phyloP scores from a whole-genome alignment of 2,113 vertebrate genomes.

The Camelus dromedarius region DNA sequence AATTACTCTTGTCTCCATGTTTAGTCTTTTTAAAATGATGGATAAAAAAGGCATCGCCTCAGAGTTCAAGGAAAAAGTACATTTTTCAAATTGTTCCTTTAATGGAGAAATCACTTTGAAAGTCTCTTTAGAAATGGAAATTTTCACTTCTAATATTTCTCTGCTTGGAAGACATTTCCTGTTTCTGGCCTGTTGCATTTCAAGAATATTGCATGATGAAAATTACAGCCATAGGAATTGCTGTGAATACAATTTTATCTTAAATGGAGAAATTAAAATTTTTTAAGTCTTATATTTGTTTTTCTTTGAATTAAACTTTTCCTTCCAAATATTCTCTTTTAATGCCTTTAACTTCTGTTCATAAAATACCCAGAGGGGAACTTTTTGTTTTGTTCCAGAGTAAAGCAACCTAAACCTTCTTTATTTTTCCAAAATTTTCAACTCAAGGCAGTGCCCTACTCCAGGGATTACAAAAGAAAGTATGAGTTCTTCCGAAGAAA shows the following conservation, averaged over 20 bases:
- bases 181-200: slow-evolving; percentile 61
- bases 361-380: slow-evolving; percentile 6
- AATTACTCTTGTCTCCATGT: background rate
- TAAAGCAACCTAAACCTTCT: slow-evolving; percentile 67
- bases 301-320: slow-evolving; percentile 63
- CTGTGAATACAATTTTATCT: slow-evolving; percentile 55
- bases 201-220: slow-evolving; percentile 69
- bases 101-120: slow-evolving; percentile 68
- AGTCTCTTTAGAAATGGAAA: slow-evolving; percentile 74
- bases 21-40: slow-evolving; percentile 63
- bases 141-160: slow-evolving; percentile 76
- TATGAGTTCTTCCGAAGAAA: slow-evolving; percentile 99
- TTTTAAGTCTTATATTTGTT: slow-evolving; percentile 52
- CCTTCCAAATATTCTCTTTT: slow-evolving; percentile 49
- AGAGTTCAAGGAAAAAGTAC: slow-evolving; percentile 52
- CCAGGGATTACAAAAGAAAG: slow-evolving; percentile 99
- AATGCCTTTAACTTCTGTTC: slow-evolving; percentile 58
- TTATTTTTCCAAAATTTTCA: slow-evolving; percentile 66
- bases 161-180: slow-evolving; percentile 66
- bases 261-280: slow-evolving; percentile 58
- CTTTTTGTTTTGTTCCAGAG: slow-evolving; percentile 45
- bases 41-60: slow-evolving; percentile 45
- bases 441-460: slow-evolving; percentile 98
- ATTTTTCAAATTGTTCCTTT: slow-evolving; percentile 68
- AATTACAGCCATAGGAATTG: slow-evolving; percentile 64